Percentiles rank a stretch among this genome's conserved stretches.
phyloP scores from a whole-genome alignment of 1,140 invertebrate genomes.

The Ceratosolen solmsi region DNA sequence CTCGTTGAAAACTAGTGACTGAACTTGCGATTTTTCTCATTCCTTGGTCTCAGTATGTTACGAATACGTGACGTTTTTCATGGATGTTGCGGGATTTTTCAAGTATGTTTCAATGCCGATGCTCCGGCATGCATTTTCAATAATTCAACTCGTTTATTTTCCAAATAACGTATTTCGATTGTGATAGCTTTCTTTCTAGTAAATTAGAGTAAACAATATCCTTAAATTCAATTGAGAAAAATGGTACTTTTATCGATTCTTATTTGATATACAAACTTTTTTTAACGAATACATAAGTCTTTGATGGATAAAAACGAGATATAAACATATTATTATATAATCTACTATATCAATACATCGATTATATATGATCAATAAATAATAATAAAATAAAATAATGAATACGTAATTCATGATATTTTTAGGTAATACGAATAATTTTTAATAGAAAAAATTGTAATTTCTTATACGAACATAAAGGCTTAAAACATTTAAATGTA shows the following conservation, averaged over 20 bases:
- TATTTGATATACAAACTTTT: too few species aligned
- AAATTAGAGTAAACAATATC: not conserved
- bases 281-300: too few species aligned
- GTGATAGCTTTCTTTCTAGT: not conserved
- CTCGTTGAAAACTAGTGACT: slow-evolving; percentile 18
- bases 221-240: not conserved
- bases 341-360: too few species aligned
- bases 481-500: too few species aligned
- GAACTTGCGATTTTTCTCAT: slow-evolving; percentile 31
- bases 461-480: too few species aligned
- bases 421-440: too few species aligned
- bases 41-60: not conserved
- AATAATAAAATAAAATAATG: too few species aligned
- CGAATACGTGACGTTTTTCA: slow-evolving; percentile 31
- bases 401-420: too few species aligned
- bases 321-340: too few species aligned
- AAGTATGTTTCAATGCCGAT: not conserved
- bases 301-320: too few species aligned
- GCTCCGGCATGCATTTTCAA: slow-evolving; percentile 19
- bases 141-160: slow-evolving; percentile 13
- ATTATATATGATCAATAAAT: too few species aligned
- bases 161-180: not conserved
- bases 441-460: too few species aligned
- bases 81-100: slow-evolving; percentile 9
- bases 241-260: not conserved